A percentile compares a stretch with the other conserved stretches of the same genome.
Evolutionary conservation across 2,113 vertebrate species (phyloP).

Genomic region (Haliaeetus leucogaster): DNA sequence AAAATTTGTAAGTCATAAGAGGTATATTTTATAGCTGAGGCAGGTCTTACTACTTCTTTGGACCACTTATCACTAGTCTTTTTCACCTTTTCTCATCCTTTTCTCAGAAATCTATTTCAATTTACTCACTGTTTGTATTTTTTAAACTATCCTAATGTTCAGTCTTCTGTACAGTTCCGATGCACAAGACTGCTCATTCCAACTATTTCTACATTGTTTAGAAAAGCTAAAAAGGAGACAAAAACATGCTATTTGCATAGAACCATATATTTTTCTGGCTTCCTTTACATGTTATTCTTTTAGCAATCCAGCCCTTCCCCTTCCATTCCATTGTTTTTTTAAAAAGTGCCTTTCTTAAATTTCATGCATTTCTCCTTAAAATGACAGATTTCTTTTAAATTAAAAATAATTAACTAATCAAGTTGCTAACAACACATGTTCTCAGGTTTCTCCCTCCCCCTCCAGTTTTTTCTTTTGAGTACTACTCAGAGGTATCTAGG

Average conservation of each 20-base stretch:
- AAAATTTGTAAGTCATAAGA: not conserved
- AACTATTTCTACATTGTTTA: not conserved
- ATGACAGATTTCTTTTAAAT: not conserved
- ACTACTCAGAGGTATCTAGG: not conserved
- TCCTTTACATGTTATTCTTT: not conserved
- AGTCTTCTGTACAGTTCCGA: not conserved
- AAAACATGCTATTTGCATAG: not conserved
- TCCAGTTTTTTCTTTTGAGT: not conserved
- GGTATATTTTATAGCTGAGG: not conserved
- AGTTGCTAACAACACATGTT: fast-evolving
- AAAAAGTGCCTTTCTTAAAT: not conserved
- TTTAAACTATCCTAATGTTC: not conserved
- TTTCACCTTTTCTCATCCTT: not conserved
- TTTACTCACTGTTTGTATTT: not conserved
- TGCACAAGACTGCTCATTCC: not conserved
- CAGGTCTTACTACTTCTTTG: not conserved
- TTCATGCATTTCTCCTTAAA: not conserved
- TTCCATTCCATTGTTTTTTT: not conserved
- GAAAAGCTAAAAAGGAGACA: not conserved
- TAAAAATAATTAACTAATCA: not conserved
- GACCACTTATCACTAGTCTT: not conserved
- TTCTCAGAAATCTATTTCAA: not conserved
- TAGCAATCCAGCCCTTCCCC: fast-evolving
- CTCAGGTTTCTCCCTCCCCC: not conserved
- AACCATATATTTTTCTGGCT: not conserved